Evolutionary conservation across 2,888 invertebrate species (phyloP), one percentile per base, ranked within the genome.

Genomic region (Colostygia pectinataria): DNA sequence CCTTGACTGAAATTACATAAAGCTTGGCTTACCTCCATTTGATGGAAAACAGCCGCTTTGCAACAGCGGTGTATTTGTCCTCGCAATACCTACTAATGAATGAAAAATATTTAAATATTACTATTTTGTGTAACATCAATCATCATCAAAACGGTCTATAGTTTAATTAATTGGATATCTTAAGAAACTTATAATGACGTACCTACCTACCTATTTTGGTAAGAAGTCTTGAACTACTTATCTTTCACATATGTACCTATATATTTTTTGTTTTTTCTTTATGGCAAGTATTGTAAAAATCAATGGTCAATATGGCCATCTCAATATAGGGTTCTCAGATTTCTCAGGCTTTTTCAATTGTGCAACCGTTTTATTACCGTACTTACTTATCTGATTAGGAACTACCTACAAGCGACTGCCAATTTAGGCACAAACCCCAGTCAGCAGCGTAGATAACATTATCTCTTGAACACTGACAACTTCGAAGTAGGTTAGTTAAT

Each of bases 1-100:
- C 61, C 65, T 69, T 63, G 61, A 58, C 60, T 59, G 61, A 60
- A 58, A 55, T 59, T 45, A 55, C 45, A 62, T 65, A 66, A 59
- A 66, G 59, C 59, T 59, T 51, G 48, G 47, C 43, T 53, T 53
- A 59, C 50, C 38, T 32, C 25, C 20, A 44, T 42, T n/a, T 31
- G 27, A 59, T 62, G 48, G 47, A 57, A 61, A 60, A 55, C 58
- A 53, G 53, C 49, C 40, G 29, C 55, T 56, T 45, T 51, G 60
- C 56, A 56, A 58, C 37, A 41, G 37, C 41, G 27, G 34, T 38
- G 36, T 25, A 33, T 38, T 40, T 33, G 53, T 49, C 53, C 58
- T 61, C 32, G 51, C 33, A 31, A 36, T 37, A 44, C 42, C 53
- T 55, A 34, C 36, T 57, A 54, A 53, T 52, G 25, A 48, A 44